A percentile compares a stretch with the other conserved stretches of the same genome.
Evolutionary conservation across 2,797 vertebrate species (phyloP).

Genomic region (Graptemys geographica): DNA sequence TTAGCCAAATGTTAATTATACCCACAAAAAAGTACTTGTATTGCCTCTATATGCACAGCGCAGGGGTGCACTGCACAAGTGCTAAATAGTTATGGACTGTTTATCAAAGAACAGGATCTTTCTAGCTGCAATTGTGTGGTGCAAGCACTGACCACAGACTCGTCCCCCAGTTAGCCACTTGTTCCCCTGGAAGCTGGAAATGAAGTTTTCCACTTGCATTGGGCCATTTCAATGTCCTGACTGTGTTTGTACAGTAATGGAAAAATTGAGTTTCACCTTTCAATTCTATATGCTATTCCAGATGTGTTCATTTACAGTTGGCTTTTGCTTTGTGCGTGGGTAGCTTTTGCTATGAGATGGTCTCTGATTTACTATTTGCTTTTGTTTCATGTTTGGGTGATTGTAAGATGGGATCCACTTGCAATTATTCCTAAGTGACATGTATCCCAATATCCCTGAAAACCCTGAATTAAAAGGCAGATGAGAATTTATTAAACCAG

Average conservation of each 20-base stretch:
- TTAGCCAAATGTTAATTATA: not conserved
- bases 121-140: not conserved
- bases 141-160: not conserved
- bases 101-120: not conserved
- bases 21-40: not conserved
- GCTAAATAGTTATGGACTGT: not conserved
- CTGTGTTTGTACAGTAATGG: not conserved
- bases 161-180: rapidly evolving
- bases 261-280: not conserved
- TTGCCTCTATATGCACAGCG: not conserved
- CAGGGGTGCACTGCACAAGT: not conserved
- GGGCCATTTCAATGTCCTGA: not conserved
- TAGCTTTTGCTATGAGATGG: not conserved
- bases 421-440: not conserved
- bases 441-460: not conserved
- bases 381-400: not conserved
- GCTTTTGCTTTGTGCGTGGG: not conserved
- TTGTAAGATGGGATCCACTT: not conserved
- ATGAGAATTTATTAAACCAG: not conserved
- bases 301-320: not conserved
- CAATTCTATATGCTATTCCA: rapidly evolving
- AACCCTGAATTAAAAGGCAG: not conserved
- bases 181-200: not conserved
- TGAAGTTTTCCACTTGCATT: rapidly evolving
- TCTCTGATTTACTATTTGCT: not conserved